Evolutionary conservation across 2,113 vertebrate species (phyloP), one percentile per base, ranked within the genome.

Genomic region (Podiceps cristatus): DNA sequence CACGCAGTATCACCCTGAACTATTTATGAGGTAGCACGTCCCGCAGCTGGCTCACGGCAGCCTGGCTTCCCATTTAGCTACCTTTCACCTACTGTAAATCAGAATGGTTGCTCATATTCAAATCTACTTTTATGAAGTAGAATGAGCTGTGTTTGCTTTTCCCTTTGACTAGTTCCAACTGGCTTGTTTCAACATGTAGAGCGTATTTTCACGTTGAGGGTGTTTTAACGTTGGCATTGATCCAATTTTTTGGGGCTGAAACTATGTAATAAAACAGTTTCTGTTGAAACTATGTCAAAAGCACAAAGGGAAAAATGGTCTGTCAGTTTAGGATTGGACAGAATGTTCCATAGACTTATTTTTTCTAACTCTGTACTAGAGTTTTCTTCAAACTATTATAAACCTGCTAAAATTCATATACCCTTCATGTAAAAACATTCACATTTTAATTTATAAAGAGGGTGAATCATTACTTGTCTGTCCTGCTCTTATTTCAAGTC

Each of bases 91-190:
- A 25, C 6, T 8, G 49, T 23, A 77, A 59, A 80, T 45, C 79
- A 24, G 59, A 59, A 16, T 2, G 42, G 16, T 92, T 95, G 79
- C 95, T 97, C 94, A 97, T 95, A 95, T 74, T 92, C 82, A 94
- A 92, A 96, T 67, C 59, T 78, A 24, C 23, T 47, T 28, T 59
- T 7, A 50, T 2, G 15, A 91, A 69, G 69, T 1, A 74, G 31
- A 47, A 68, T 27, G 79, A 89, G 42, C 58, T 24, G n/a, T 49
- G 76, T 77, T 87, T 96, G 92, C 69, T 93, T 68, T 78, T 55
- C 78, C 52, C 76, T 96, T 35, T 55, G 88, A 62, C 47, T 77
- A 29, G 53, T 31, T 90, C 64, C 72, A 75, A 4, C 27, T 2
- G 59, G 27, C 94, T 53, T 83, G 97, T 94, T 91, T 42, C 3